These are phyloP conservation scores for Philereme transversata DNA, from an alignment of 2,888 invertebrate species.

Conservation along the genomic window DNA sequence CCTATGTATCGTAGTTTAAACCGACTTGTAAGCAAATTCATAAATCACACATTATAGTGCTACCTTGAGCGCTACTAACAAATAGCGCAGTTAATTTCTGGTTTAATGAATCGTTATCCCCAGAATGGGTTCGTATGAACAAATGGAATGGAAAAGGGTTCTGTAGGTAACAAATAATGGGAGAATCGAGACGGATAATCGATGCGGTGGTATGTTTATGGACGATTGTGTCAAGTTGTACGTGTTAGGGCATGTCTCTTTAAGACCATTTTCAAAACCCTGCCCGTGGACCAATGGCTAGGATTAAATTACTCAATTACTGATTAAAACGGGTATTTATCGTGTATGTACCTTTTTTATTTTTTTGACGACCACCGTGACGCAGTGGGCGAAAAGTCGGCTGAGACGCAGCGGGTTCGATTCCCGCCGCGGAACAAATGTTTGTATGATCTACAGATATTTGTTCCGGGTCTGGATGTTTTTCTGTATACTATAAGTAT, in stretches of 20 bases:
- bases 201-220: constrained; percentile 27
- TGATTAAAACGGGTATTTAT: too few relatives aligned
- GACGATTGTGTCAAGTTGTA: constrained; percentile 10
- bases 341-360: too few relatives aligned
- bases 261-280: background rate
- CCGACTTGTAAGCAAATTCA: constrained; percentile 21
- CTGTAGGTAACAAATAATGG: constrained; percentile 71
- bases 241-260: constrained; percentile 1
- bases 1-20: too few relatives aligned
- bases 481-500: too few relatives aligned
- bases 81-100: constrained; percentile 74
- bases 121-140: constrained; percentile 64
- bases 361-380: too few relatives aligned
- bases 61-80: constrained; percentile 53
- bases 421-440: too few relatives aligned
- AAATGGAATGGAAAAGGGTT: constrained; percentile 79
- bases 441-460: too few relatives aligned
- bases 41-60: constrained; percentile 28
- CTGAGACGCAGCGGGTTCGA: too few relatives aligned
- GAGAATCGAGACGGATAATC: constrained; percentile 56
- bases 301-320: background rate
- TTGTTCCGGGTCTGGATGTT: too few relatives aligned
- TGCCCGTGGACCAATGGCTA: background rate
- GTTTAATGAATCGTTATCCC: constrained; percentile 73
- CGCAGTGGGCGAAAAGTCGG: too few relatives aligned